Base-by-base conservation (phyloP, 2,113 vertebrate genomes). In the Megalops atlanticus region DNA sequence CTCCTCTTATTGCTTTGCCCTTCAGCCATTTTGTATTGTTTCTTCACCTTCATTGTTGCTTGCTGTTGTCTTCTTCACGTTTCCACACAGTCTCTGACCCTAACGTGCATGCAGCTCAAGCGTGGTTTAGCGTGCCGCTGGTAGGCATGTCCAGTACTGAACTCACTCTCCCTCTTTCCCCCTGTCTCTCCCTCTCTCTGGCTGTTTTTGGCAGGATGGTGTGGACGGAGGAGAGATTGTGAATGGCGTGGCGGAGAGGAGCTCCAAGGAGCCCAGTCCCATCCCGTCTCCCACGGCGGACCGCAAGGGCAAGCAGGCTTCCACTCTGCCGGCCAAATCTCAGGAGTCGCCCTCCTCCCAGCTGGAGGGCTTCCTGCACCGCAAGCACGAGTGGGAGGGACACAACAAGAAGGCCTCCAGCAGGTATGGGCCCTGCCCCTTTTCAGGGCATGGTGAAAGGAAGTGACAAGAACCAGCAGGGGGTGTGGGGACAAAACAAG, bases 371-470 rank as follows among this genome's bases (percentile, higher is more conserved):
- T 91, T 96, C 85, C 90, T 99, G 68, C 95, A 98, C 85, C 96
- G 98, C 88, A 99, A 99, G 75, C 98, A 98, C 0, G 97, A 99
- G 83, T 98, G 95, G 96, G 98, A 99, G 90, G 95, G 95, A 1
- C 97, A 96, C 89, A 99, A 95, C 89, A 99, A 99, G 91, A 99
- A 99, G 88, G 98, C 98, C 5, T 97, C 98, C 0, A 99, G 95
- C 96, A 97, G 98, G 98, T 98, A 88, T n/a, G n/a, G n/a, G 43
- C 69, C 24, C 14, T 38, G n/a, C 47, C n/a, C 35, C 27, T 27
- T 31, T n/a, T 69, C 33, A n/a, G n/a, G n/a, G n/a, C n/a, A n/a
- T n/a, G n/a, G n/a, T n/a, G n/a, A n/a, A n/a, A n/a, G n/a, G n/a
- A n/a, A n/a, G n/a, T n/a, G n/a, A n/a, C n/a, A n/a, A n/a, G n/a